Evolutionary conservation across 2,888 invertebrate species (phyloP).

Genomic region (Eudasyphora cyanicolor): DNA sequence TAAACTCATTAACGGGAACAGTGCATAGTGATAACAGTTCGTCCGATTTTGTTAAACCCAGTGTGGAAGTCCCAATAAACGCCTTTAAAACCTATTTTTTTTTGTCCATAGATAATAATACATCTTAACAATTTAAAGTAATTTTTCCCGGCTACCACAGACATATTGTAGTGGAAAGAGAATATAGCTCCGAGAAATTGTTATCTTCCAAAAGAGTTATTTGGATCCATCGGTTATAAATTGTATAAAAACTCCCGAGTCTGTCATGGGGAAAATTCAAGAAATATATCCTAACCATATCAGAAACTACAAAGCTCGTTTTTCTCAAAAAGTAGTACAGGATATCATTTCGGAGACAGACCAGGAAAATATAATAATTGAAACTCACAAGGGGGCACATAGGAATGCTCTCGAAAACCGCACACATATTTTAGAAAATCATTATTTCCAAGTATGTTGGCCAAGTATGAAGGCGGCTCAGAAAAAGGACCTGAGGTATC

Average conservation of each 20-base stretch:
- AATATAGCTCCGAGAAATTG: neutral
- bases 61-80: neutral
- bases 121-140: neutral
- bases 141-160: neutral
- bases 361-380: slow-evolving; percentile 22
- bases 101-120: neutral
- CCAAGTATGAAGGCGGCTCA: too few relatives aligned
- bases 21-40: neutral
- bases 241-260: neutral
- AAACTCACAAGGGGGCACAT: slow-evolving; percentile 29
- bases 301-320: neutral
- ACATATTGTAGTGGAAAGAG: neutral
- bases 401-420: slow-evolving; percentile 32
- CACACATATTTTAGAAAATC: too few relatives aligned
- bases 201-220: too few relatives aligned
- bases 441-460: too few relatives aligned
- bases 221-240: neutral
- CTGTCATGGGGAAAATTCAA: neutral
- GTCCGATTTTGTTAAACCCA: neutral
- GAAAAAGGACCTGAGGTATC: too few relatives aligned
- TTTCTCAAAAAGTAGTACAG: neutral
- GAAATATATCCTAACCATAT: neutral
- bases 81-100: too few relatives aligned
- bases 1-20: neutral
- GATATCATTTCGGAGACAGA: slow-evolving; percentile 1